phyloP scores from a whole-genome alignment of 2,888 invertebrate species.

The Unio pictorum region DNA sequence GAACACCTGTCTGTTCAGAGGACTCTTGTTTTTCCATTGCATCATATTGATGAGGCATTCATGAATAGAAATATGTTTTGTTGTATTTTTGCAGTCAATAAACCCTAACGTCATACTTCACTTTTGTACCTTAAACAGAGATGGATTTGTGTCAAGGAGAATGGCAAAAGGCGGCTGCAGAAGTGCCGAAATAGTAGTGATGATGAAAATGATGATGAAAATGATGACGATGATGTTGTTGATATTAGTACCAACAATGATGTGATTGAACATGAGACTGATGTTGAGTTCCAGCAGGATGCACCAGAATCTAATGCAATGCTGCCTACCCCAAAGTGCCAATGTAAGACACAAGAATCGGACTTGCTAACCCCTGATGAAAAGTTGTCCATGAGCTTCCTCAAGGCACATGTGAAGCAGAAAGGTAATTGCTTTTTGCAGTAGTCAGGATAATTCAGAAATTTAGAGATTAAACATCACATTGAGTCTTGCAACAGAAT shows the following conservation, averaged over 20 bases:
- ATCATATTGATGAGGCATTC: too few relatives aligned
- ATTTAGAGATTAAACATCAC: too few relatives aligned
- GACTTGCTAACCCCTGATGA: slow-evolving; percentile 1
- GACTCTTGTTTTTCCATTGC: too few relatives aligned
- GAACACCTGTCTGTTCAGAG: too few relatives aligned
- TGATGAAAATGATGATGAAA: slow-evolving; percentile 7
- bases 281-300: too few relatives aligned
- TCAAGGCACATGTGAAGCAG: slow-evolving; percentile 7
- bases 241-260: neutral
- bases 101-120: too few relatives aligned
- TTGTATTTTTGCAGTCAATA: neutral
- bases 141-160: slow-evolving; percentile 72
- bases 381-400: slow-evolving; percentile 8
- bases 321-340: too few relatives aligned
- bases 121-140: slow-evolving; percentile 26
- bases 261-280: neutral
- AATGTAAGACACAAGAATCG: too few relatives aligned
- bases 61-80: slow-evolving; percentile 11
- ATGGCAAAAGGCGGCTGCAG: slow-evolving; percentile 32
- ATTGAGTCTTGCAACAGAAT: too few relatives aligned
- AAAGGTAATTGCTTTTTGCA: slow-evolving; percentile 1
- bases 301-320: too few relatives aligned
- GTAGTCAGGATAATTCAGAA: too few relatives aligned
- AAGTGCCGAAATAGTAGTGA: slow-evolving; percentile 40
- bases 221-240: slow-evolving; percentile 14